Conservation (phyloP, 2,113 vertebrate genomes). For the Tapirus terrestris region DNA sequence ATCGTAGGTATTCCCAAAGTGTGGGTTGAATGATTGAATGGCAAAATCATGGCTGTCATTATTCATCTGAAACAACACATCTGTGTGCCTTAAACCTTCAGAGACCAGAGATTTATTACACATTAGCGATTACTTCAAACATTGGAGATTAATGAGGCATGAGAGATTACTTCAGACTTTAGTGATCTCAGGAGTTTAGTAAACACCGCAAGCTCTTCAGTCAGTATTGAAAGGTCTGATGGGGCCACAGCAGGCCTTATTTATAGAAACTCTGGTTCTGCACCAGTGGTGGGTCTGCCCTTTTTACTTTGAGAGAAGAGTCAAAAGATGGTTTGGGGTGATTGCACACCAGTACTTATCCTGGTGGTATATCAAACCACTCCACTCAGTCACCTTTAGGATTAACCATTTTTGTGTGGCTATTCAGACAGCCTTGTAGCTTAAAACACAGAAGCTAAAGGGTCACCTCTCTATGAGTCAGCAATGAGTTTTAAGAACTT, state of each 20-base stretch:
- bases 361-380: not conserved
- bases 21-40: not conserved
- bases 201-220: slow-evolving; percentile 53
- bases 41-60: not conserved
- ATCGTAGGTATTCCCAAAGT: not conserved
- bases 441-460: not conserved
- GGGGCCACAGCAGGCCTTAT: not conserved
- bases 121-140: slow-evolving; percentile 69
- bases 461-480: not conserved
- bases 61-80: slow-evolving; percentile 63
- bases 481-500: not conserved
- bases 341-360: not conserved
- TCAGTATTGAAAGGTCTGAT: not conserved
- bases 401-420: not conserved
- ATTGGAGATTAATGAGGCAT: slow-evolving; percentile 69
- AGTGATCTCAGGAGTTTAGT: slow-evolving; percentile 68
- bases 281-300: not conserved
- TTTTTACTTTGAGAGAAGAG: slow-evolving; percentile 39
- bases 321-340: not conserved
- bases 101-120: slow-evolving; percentile 74
- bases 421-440: not conserved
- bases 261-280: slow-evolving; percentile 56
- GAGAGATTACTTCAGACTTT: slow-evolving; percentile 68
- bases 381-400: not conserved
- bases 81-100: slow-evolving; percentile 58